A percentile compares a stretch with the other conserved stretches of the same genome.
Evolutionary conservation across 2,888 invertebrate genomes (phyloP).

Genomic region (Camponotus fellah): DNA sequence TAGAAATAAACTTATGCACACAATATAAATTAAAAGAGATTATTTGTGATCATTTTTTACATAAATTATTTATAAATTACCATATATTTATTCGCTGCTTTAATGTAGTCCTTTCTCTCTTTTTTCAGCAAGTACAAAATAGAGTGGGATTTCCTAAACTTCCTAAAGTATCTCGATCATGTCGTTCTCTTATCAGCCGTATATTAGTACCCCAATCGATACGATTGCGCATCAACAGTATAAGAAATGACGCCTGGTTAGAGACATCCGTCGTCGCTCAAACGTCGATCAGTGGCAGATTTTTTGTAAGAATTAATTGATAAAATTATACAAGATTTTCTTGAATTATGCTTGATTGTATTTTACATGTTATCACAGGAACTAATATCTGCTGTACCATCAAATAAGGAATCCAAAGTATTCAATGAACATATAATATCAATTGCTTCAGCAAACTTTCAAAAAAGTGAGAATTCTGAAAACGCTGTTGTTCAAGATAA

Average conservation of each 20-base stretch:
- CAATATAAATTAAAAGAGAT: not conserved
- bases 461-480: slow-evolving; percentile 20
- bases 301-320: slow-evolving; percentile 65
- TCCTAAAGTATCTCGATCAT: slow-evolving; percentile 89
- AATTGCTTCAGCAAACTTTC: not conserved
- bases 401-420: slow-evolving; percentile 5
- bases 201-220: slow-evolving; percentile 91
- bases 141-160: slow-evolving; percentile 90
- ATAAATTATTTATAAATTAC: not conserved
- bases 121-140: slow-evolving; percentile 90
- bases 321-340: not conserved
- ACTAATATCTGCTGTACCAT: not conserved
- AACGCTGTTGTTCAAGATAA: not conserved
- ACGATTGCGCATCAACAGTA: slow-evolving; percentile 89
- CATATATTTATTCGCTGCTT: not conserved
- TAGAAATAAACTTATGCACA: not conserved
- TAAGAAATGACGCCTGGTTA: slow-evolving; percentile 91
- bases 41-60: not conserved
- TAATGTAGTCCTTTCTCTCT: slow-evolving; percentile 25
- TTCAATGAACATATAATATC: not conserved
- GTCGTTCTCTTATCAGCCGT: slow-evolving; percentile 90
- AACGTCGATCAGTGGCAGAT: slow-evolving; percentile 75
- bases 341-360: not conserved
- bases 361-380: slow-evolving; percentile 7
- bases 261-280: slow-evolving; percentile 70